Base-by-base conservation (phyloP, 2,797 vertebrate genomes). In the Valencia hispanica region DNA sequence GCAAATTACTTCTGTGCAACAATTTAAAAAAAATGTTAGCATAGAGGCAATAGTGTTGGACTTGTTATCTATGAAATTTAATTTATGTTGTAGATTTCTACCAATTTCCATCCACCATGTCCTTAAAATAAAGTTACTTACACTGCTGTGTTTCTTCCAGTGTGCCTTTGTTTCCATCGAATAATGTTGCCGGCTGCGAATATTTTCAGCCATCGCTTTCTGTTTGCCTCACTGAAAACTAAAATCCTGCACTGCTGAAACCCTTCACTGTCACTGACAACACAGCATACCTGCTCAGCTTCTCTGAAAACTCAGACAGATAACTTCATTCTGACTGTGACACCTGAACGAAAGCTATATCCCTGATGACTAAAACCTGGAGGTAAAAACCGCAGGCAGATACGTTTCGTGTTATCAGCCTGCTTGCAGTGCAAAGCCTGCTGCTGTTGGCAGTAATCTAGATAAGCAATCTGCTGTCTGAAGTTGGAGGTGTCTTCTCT, bases 121-220 rank as follows among this genome's bases (percentile, higher is more conserved):
- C 50, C 50, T 70, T 22, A 41, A 81, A 84, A 55, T 47, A 77
- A 76, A 72, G 83, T 74, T 89, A 96, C 95, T 96, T 91, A 96
- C 95, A 70, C 45, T 68, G 70, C 63, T 82, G 77, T 89, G 88
- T 79, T 86, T 94, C 83, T 59, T 94, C 94, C 93, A 91, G 74
- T 83, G 90, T 20, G 79, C 68, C 80, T 90, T 91, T 70, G 90
- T 92, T 83, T 93, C 83, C 79, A 51, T 36, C 17, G 86, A 73
- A 78, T 88, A 74, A 79, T n/a, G 72, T 55, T 73, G 70, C 53
- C 80, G 39, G 47, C 68, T 75, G 53, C 73, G 70, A 27, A 22
- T 72, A 81, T 79, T 86, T 88, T 87, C 78, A 61, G 90, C 91
- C 94, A 95, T 96, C 83, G 69, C 20, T 68, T 68, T 68, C 41